phyloP scores from a whole-genome alignment of 2,888 invertebrate species.

The Trypoxylon attenuatum region DNA sequence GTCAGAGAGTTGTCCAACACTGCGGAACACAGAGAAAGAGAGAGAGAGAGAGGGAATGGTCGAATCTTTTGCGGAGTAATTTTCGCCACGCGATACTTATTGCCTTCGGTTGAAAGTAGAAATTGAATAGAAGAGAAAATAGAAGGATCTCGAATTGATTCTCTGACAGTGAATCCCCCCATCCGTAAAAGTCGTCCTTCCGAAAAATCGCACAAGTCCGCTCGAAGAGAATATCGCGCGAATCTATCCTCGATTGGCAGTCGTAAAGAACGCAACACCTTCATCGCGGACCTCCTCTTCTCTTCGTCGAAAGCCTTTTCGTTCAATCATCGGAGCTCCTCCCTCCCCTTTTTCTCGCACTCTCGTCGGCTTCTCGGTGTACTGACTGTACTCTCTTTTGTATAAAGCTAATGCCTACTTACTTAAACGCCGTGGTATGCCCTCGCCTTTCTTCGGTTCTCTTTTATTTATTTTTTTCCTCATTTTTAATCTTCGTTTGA shows the following conservation, averaged over 20 bases:
- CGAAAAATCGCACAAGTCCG: slow-evolving; percentile 65
- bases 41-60: too few species aligned
- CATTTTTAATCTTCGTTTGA: background rate
- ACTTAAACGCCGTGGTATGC: slow-evolving; percentile 47
- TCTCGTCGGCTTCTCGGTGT: slow-evolving; percentile 44
- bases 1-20: too few species aligned
- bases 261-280: slow-evolving; percentile 54
- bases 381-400: slow-evolving; percentile 15
- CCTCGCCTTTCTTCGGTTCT: slow-evolving; percentile 23
- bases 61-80: too few species aligned
- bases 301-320: background rate
- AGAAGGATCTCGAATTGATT: too few species aligned
- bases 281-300: slow-evolving; percentile 18
- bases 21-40: too few species aligned
- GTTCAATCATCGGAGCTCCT: slow-evolving; percentile 24
- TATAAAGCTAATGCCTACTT: slow-evolving; percentile 69
- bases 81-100: too few species aligned
- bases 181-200: too few species aligned
- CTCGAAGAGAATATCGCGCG: slow-evolving; percentile 49
- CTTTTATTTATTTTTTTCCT: background rate
- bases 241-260: slow-evolving; percentile 59
- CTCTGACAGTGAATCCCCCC: too few species aligned
- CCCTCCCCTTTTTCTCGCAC: slow-evolving; percentile 13
- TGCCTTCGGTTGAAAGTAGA: too few species aligned
- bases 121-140: too few species aligned